Evolutionary conservation across 2,797 vertebrate genomes (phyloP), one percentile per base, ranked within the genome.

Genomic region (Phoeniculus purpureus): DNA sequence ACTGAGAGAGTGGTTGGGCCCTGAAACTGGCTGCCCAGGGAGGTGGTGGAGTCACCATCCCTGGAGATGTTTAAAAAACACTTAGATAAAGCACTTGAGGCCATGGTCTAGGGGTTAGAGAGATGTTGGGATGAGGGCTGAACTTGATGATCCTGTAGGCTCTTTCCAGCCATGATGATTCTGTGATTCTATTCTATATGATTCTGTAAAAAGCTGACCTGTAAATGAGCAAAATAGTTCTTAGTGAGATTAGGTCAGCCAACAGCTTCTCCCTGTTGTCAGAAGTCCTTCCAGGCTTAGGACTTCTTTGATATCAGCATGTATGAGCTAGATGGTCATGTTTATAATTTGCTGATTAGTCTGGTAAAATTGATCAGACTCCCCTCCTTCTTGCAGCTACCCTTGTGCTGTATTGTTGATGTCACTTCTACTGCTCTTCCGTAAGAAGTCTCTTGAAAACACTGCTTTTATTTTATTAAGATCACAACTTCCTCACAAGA

Each of bases 301-400:
- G 60, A 67, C 26, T 31, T 32, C 48, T 70, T 82, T 91, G 85
- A 71, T 97, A 78, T 90, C 88, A 93, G 85, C 80, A 74, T 66
- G 58, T 83, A 74, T 81, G 86, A 95, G 70, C 87, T 91, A 93
- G 89, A 93, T 94, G 89, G 82, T 89, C 92, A 95, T 85, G 86
- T 94, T 79, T 89, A 91, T 79, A 96, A 85, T 96, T 95, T 96
- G 81, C 85, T 25, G 20, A 8, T 95, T 81, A 81, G 83, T 68
- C 67, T 87, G 83, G 45, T 71, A 87, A 85, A 77, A 96, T 94
- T 25, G 25, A 48, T 83, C 43, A 89, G 81, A 78, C 65, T 79
- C 87, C 79, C 5, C 7, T 82, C 90, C 78, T 94, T 94, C 86
- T 87, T 70, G 70, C 50, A 85, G 88, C 51, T 92, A 55, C 66